Base-by-base conservation (phyloP, 2,888 invertebrate species). In the Acanthoscelides obtectus region DNA sequence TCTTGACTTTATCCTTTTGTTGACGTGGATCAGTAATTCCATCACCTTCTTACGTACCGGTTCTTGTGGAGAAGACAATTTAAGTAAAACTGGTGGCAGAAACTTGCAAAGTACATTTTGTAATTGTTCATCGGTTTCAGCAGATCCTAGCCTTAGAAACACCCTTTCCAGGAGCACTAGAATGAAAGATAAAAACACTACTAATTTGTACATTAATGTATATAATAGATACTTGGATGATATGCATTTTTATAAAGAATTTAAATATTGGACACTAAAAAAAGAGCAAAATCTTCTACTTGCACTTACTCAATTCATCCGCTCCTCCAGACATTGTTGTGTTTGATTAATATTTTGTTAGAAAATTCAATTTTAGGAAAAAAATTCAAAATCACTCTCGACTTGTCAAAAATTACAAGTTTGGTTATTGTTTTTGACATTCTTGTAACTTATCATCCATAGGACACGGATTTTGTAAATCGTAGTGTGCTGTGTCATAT, bases 1-100 rank as follows among this genome's bases (percentile, higher is more conserved):
- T 67, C 97, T 89, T 75, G 94, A 94, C 84, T 96, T 96, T 22
- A 97, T 88, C 73, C 97, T 88, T 84, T 94, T 95, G 85, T 96
- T 98, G 69, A 98, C 92, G 84, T 98, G 97, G 70, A 96, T 93
- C 72, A 98, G 86, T 64, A 97, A 87, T 84, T 97, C 97, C 92
- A 98, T 95, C 19, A 85, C 86, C 82, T 86, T 86, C 78, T 85
- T 86, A 68, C 91, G 86, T 68, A 97, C 96, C 81, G 91, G 92
- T 84, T 96, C 96, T 85, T 95, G 91, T 66, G 92, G 90, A 22
- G 96, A 96, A 67, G 94, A 93, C 69, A 98, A 87, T 86, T 97
- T 97, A n/a, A 96, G 87, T 74, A 97, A 89, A 71, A 97, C 94
- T 20, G 97, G 96, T 22, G 95, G 90, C 71, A 98, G 85, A 84